Conservation (phyloP, 2,888 invertebrate genomes). For the Papilio gigon region DNA sequence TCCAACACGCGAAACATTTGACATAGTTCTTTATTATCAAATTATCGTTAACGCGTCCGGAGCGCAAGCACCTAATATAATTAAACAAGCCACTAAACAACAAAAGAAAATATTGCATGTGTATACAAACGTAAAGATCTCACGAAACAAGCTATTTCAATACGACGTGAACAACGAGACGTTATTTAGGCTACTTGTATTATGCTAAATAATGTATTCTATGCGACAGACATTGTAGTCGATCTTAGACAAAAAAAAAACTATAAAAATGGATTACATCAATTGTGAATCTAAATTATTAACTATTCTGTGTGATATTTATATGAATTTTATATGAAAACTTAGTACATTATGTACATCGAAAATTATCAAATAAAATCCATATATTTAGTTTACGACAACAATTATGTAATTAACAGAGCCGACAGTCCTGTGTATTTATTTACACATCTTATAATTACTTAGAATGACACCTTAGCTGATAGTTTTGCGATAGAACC, state of each 20-base stretch:
- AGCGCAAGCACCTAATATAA: slow-evolving; percentile 33
- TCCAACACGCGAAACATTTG: not conserved
- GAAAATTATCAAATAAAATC: not conserved
- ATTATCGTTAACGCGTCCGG: not conserved
- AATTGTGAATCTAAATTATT: slow-evolving; percentile 21
- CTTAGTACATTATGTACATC: not conserved
- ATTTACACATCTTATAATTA: slow-evolving; percentile 76
- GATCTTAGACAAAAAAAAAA: slow-evolving; percentile 17
- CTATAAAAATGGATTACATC: slow-evolving; percentile 18
- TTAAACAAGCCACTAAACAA: slow-evolving; percentile 21
- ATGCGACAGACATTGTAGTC: slow-evolving; percentile 1
- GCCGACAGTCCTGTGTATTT: slow-evolving; percentile 67
- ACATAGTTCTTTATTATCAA: not conserved
- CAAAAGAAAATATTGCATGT: slow-evolving; percentile 31
- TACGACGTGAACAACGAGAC: slow-evolving; percentile 35
- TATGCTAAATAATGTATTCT: slow-evolving; percentile 28
- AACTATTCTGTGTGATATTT: slow-evolving; percentile 9
- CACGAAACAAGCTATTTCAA: slow-evolving; percentile 5
- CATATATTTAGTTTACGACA: slow-evolving; percentile 11
- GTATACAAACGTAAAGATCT: slow-evolving; percentile 6
- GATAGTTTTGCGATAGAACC: slow-evolving; percentile 64
- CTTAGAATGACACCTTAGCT: slow-evolving; percentile 67
- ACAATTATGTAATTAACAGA: slow-evolving; percentile 36
- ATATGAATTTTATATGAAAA: slow-evolving; percentile 22
- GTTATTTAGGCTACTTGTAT: slow-evolving; percentile 27